Conservation (phyloP, 1,140 invertebrate genomes). For the Aphelenchoides avenae region DNA sequence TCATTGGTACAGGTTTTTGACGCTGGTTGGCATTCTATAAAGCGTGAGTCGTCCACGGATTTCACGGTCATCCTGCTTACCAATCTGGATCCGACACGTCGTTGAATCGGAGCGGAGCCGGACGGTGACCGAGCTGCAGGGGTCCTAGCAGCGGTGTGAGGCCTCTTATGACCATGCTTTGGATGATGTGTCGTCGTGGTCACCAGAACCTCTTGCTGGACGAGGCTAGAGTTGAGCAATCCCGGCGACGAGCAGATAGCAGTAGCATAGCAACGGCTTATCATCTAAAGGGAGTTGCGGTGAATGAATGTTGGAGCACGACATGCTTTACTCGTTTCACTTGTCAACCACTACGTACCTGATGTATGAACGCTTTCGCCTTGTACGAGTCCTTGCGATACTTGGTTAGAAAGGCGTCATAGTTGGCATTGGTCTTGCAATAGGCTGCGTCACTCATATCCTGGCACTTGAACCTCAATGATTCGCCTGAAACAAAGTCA, state of each 20-base stretch:
- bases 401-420: constrained; percentile 32
- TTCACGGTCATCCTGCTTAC: background rate
- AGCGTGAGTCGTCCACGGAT: background rate
- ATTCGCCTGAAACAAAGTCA: constrained; percentile 51
- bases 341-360: constrained; percentile 33
- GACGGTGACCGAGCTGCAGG: constrained; percentile 9
- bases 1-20: constrained; percentile 25
- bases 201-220: too few relatives aligned
- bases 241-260: constrained; percentile 51
- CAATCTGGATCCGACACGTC: constrained; percentile 15
- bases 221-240: constrained; percentile 45
- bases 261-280: constrained; percentile 52
- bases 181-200: too few relatives aligned
- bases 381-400: constrained; percentile 53
- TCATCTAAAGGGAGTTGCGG: constrained; percentile 45
- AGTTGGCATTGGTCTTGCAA: constrained; percentile 42
- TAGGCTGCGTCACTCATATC: constrained; percentile 52
- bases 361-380: constrained; percentile 57
- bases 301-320: too few relatives aligned
- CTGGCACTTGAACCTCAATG: constrained; percentile 50
- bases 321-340: too few relatives aligned
- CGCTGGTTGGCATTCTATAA: background rate
- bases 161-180: too few relatives aligned
- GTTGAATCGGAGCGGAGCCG: constrained; percentile 9
- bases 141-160: too few relatives aligned